Percentiles rank a stretch among this genome's conserved stretches.
Evolutionary conservation across 2,113 vertebrate species (phyloP).

Genomic region (Varanus komodoensis): DNA sequence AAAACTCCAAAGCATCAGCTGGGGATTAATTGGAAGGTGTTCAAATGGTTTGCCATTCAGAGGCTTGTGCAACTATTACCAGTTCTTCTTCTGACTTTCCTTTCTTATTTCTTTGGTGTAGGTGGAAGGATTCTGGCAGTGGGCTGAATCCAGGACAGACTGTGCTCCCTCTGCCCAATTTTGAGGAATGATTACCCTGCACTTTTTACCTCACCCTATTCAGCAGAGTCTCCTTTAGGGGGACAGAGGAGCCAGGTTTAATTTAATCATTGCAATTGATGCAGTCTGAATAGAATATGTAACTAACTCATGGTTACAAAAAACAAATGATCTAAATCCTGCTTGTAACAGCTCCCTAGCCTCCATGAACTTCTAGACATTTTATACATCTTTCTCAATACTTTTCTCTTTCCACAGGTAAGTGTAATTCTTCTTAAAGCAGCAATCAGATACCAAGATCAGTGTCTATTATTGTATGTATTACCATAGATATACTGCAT

Average conservation of each 20-base stretch:
- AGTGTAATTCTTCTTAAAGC: background rate
- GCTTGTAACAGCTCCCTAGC: background rate
- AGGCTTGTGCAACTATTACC: background rate
- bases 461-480: too few species aligned
- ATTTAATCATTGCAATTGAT: too few species aligned
- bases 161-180: too few species aligned
- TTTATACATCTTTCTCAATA: too few species aligned
- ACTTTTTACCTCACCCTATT: too few species aligned
- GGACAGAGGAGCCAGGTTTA: too few species aligned
- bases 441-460: background rate
- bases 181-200: too few species aligned
- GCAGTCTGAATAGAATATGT: too few species aligned
- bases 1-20: background rate
- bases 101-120: background rate
- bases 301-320: background rate
- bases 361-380: background rate
- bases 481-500: background rate
- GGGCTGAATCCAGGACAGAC: too few species aligned
- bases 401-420: background rate
- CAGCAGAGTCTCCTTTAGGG: too few species aligned
- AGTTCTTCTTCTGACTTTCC: too few species aligned
- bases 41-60: background rate
- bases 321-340: background rate
- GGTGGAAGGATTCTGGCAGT: background rate
- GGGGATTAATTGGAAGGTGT: conserved; percentile 9